Evolutionary conservation across 2,113 vertebrate species (phyloP).

Genomic region (Okapia johnstoni): DNA sequence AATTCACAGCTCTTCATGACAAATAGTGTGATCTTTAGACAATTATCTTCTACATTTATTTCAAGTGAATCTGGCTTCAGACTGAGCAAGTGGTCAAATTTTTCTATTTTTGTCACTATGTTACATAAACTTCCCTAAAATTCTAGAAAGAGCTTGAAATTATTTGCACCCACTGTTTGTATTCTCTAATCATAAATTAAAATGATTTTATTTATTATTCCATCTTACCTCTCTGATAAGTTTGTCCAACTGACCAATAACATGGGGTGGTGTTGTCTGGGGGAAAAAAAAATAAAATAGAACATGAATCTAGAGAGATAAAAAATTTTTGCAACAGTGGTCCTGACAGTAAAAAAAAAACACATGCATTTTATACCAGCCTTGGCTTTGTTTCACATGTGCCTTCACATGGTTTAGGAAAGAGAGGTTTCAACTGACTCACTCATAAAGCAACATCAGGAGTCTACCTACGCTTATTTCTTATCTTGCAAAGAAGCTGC

Average conservation of each 20-base stretch:
- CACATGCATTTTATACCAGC: not conserved
- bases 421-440: not conserved
- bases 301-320: not conserved
- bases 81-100: not conserved
- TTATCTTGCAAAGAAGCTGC: not conserved
- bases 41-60: not conserved
- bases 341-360: not conserved
- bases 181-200: conserved; percentile 17
- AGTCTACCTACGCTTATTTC: not conserved
- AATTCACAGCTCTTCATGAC: not conserved
- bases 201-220: conserved; percentile 21
- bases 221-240: conserved; percentile 93
- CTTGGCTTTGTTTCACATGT: not conserved
- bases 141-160: not conserved
- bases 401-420: not conserved
- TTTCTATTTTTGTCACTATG: not conserved
- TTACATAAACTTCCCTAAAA: not conserved
- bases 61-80: not conserved
- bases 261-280: conserved; percentile 96
- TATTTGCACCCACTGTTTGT: not conserved
- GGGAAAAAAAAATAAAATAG: conserved; percentile 31
- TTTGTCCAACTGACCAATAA: conserved; percentile 97
- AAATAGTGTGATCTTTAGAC: not conserved
- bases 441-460: not conserved
- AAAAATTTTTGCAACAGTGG: not conserved